Evolutionary conservation across 2,113 vertebrate genomes (phyloP).

Genomic region (Mus spicilegus): DNA sequence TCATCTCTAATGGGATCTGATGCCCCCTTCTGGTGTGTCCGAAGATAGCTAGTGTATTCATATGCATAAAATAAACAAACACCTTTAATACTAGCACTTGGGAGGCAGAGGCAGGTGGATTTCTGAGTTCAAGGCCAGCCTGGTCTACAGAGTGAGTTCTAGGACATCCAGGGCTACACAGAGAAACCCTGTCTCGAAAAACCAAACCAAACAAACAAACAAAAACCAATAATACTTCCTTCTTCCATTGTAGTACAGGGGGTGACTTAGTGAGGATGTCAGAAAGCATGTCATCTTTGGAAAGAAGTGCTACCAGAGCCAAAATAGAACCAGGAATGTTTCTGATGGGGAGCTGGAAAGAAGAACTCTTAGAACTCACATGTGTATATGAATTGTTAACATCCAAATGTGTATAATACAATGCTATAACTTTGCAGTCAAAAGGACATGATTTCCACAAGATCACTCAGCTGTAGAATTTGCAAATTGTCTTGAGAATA

Average conservation of each 20-base stretch:
- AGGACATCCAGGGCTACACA: no score
- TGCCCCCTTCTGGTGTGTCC: no score
- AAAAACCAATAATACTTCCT: slow-evolving; percentile 24
- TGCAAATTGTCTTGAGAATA: background rate
- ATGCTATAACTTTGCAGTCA: background rate
- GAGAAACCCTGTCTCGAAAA: no score
- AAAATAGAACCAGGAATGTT: background rate
- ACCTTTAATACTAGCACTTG: no score
- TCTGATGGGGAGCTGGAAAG: background rate
- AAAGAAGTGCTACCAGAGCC: background rate
- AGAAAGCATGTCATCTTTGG: slow-evolving; percentile 33
- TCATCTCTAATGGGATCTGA: no score
- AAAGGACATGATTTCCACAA: background rate
- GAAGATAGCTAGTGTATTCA: no score
- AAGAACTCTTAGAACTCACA: slow-evolving; percentile 38
- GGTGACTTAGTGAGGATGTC: slow-evolving; percentile 6
- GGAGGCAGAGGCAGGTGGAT: no score
- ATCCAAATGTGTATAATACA: background rate
- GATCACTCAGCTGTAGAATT: slow-evolving; percentile 23
- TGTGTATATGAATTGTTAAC: slow-evolving; percentile 37
- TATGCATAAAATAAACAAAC: no score
- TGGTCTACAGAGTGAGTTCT: no score
- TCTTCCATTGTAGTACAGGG: slow-evolving; percentile 10
- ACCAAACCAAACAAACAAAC: no score
- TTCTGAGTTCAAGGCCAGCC: no score